Evolutionary conservation across 2,113 vertebrate genomes (phyloP), one percentile per base, ranked within the genome.

Genomic region (Scomber scombrus): DNA sequence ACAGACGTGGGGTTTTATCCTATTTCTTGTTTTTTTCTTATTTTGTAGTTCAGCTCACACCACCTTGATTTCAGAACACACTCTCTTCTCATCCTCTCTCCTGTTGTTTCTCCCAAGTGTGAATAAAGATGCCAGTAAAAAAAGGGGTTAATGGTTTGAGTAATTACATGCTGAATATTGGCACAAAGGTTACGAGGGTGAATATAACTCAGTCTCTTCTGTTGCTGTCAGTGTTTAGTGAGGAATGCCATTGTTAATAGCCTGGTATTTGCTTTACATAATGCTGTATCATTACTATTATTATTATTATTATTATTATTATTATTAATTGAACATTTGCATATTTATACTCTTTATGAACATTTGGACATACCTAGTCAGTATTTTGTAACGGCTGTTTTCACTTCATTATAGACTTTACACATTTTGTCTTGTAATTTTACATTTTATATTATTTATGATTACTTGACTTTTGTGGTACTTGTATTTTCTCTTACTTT

Each of bases 131-230:
- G 23, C 51, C 40, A 70, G 21, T 10, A 40, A 40, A 21, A 66
- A 50, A 40, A 2, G 5, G 13, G 45, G 18, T 66, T 34, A 61
- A 51, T 55, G 23, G 40, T 61, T 47, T 4, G 2, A 23, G 19
- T 71, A 79, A 74, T 75, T 62, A 46, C 26, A 40, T 47, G 23
- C 50, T 74, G 45, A 64, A 16, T 63, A 70, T 65, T 70, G 75
- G 61, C 16, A 21, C 13, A 47, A 47, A 57, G 68, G 61, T 80
- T 26, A 46, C 29, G 40, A 8, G 52, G 43, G 34, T 45, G 31
- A 56, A 23, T 26, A 14, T 5, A 23, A 56, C 19, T 68, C 55
- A 62, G 47, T 43, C 29, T 43, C 40, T 55, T 34, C 31, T 45
- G n/a, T 23, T 64, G 40, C n/a, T 40, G 4, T 46, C 4, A 5